phyloP scores from a whole-genome alignment of 2,888 invertebrate species.

The Hydropsyche betteni region DNA sequence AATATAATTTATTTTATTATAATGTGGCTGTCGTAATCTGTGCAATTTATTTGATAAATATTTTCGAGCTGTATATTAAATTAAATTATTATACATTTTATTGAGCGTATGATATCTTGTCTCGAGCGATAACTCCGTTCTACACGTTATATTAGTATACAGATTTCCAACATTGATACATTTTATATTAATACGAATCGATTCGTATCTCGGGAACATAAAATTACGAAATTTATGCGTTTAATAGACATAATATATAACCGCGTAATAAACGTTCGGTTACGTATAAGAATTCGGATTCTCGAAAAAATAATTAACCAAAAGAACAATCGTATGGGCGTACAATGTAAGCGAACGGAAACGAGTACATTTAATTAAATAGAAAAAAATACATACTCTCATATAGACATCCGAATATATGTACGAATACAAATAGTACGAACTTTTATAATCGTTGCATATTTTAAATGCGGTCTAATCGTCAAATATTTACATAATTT shows the following conservation, averaged over 20 bases:
- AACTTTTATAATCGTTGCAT: slow-evolving; percentile 23
- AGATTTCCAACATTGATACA: too few relatives aligned
- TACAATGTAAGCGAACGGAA: background rate
- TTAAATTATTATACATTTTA: too few relatives aligned
- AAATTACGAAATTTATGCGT: background rate
- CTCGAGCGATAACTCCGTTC: too few relatives aligned
- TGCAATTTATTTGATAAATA: too few relatives aligned
- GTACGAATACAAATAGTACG: slow-evolving; percentile 26
- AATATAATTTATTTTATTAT: too few relatives aligned
- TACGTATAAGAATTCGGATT: background rate
- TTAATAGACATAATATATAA: background rate
- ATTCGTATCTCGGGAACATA: too few relatives aligned
- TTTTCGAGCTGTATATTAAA: too few relatives aligned
- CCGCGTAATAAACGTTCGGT: too few relatives aligned
- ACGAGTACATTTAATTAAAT: background rate
- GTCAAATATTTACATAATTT: slow-evolving; percentile 30
- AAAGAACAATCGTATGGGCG: slow-evolving; percentile 6
- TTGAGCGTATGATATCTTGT: too few relatives aligned
- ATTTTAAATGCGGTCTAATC: slow-evolving; percentile 6
- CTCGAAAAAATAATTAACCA: slow-evolving; percentile 20
- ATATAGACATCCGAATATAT: background rate
- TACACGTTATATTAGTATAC: too few relatives aligned
- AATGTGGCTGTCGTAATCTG: too few relatives aligned
- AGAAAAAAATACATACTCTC: background rate
- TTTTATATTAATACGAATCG: too few relatives aligned